These are phyloP conservation scores for Sorex maritimensis DNA, from an alignment of 2,797 vertebrate genomes.

Conservation along the genomic window DNA sequence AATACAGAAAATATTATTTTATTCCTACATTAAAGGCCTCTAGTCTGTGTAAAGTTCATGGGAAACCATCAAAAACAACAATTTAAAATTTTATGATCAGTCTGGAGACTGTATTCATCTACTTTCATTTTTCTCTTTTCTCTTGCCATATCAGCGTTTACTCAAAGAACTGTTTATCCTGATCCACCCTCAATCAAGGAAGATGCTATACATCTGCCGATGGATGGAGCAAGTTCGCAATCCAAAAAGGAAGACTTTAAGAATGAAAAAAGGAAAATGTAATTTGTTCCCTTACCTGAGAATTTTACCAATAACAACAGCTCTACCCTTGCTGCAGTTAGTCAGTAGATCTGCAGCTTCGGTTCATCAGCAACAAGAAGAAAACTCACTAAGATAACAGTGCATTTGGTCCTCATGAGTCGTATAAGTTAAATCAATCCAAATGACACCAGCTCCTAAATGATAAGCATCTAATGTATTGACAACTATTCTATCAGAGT, in stretches of 20 bases:
- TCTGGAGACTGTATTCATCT: constrained; percentile 67
- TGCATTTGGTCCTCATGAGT: constrained; percentile 58
- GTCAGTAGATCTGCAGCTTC: constrained; percentile 46
- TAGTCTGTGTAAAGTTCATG: not conserved
- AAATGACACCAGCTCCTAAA: constrained; percentile 60
- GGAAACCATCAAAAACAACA: constrained; percentile 49
- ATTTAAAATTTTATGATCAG: constrained; percentile 58
- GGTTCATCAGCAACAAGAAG: constrained; percentile 76
- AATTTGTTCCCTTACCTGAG: constrained; percentile 72
- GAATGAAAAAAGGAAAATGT: constrained; percentile 79
- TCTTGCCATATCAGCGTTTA: constrained; percentile 88
- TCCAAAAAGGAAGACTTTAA: constrained; percentile 88
- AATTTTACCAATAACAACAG: constrained; percentile 66
- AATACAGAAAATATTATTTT: no score
- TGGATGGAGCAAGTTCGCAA: constrained; percentile 85
- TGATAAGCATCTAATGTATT: constrained; percentile 51
- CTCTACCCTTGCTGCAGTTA: constrained; percentile 54
- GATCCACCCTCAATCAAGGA: constrained; percentile 88
- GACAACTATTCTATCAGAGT: constrained; percentile 4
- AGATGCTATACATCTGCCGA: constrained; percentile 80
- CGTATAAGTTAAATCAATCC: constrained; percentile 73
- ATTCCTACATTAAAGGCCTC: no score
- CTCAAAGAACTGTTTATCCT: constrained; percentile 88
- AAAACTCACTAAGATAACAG: constrained; percentile 50
- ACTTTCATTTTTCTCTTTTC: constrained; percentile 74